These are phyloP conservation scores for Elephantulus edwardii DNA, from an alignment of 2,113 vertebrate genomes.

Conservation along the genomic window DNA sequence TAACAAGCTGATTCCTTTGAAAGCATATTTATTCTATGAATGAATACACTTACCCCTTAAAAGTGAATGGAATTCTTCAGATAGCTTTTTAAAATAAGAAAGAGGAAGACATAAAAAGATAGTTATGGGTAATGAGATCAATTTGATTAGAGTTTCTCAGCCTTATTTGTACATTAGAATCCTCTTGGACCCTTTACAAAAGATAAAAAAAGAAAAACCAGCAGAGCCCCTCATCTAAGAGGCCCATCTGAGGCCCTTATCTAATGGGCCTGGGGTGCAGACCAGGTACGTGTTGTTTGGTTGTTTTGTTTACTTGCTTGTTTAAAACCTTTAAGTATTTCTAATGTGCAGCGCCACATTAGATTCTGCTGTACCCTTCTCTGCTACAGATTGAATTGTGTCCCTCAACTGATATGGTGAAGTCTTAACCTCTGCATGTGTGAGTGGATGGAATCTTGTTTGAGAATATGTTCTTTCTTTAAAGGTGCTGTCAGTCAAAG, in stretches of 20 bases:
- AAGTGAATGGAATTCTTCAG: neutral
- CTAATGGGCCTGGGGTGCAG: neutral
- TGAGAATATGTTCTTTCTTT: neutral
- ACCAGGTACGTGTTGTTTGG: too few relatives aligned
- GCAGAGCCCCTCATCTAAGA: neutral
- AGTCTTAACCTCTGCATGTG: neutral
- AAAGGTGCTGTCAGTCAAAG: neutral
- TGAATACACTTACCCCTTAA: neutral
- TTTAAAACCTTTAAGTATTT: neutral
- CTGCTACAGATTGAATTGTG: neutral
- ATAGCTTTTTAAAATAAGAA: neutral
- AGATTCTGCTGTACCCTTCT: neutral
- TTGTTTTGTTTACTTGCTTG: neutral
- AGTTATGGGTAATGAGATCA: neutral
- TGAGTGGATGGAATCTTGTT: neutral
- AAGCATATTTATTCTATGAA: neutral
- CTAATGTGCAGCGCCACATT: neutral
- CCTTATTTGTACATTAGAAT: neutral
- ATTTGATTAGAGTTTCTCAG: neutral
- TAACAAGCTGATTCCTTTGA: neutral
- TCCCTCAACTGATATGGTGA: neutral
- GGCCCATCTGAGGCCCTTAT: neutral
- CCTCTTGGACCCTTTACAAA: too few relatives aligned
- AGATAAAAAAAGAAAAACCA: neutral
- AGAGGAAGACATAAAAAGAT: neutral